phyloP scores from a whole-genome alignment of 2,113 vertebrate species.

The Cranoglanis bouderius region DNA sequence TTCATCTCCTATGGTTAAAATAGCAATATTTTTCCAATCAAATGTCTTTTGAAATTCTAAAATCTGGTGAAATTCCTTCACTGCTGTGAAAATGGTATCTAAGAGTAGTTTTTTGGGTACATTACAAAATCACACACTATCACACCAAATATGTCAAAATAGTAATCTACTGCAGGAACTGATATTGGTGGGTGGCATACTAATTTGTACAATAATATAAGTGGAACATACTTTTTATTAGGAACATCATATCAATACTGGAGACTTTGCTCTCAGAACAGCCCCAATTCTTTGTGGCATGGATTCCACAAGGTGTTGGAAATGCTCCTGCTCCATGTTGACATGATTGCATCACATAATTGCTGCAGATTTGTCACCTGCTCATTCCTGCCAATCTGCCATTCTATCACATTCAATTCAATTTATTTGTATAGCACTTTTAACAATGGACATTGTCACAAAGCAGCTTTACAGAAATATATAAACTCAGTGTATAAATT shows the following conservation, averaged over 20 bases:
- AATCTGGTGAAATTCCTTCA: neutral
- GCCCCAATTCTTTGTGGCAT: neutral
- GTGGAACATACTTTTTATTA: neutral
- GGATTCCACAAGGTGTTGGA: neutral
- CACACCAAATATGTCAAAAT: neutral
- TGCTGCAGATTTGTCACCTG: neutral
- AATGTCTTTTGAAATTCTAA: neutral
- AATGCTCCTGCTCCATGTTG: neutral
- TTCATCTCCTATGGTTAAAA: neutral
- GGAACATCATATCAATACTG: neutral
- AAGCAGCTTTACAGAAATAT: no score
- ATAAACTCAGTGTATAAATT: no score
- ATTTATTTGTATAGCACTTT: no score
- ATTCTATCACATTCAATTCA: neutral
- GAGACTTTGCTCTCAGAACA: neutral
- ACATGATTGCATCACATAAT: neutral
- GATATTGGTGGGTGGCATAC: neutral
- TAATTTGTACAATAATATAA: neutral
- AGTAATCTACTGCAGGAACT: neutral
- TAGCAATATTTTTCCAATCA: neutral
- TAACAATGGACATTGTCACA: no score
- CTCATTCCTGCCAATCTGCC: neutral
- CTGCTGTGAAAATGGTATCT: neutral
- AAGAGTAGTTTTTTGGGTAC: neutral
- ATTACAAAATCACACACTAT: neutral